These are phyloP conservation scores for Berghia stephanieae DNA, from an alignment of 1,140 invertebrate species.

Conservation along the genomic window DNA sequence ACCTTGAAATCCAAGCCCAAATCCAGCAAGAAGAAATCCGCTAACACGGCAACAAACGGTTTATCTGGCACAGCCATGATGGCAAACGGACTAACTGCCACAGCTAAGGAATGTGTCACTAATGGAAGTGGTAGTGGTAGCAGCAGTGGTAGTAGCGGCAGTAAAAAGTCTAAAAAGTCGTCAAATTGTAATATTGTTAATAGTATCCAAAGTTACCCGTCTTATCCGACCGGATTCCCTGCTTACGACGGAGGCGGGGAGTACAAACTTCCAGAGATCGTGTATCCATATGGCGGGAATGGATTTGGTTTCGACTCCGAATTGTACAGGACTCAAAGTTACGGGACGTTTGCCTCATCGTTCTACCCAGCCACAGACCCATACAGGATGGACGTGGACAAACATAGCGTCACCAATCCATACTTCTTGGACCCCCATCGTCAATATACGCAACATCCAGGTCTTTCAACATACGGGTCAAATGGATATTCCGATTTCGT, in stretches of 20 bases:
- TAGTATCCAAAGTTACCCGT: constrained; percentile 27
- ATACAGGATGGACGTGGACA: constrained; percentile 58
- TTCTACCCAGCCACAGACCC: constrained; percentile 54
- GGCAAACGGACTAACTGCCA: too few relatives aligned
- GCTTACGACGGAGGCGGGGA: constrained; percentile 52
- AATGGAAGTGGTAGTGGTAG: constrained; percentile 86
- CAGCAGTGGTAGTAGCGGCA: constrained; percentile 64
- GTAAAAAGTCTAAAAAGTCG: constrained; percentile 46
- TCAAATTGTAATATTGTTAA: constrained; percentile 26
- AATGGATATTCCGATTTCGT: constrained; percentile 62
- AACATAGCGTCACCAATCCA: constrained; percentile 60
- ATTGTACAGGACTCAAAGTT: constrained; percentile 57
- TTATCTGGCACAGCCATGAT: neutral
- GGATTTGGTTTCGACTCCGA: constrained; percentile 59
- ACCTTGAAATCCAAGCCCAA: constrained; percentile 51
- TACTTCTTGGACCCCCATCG: constrained; percentile 62
- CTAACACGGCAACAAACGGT: neutral
- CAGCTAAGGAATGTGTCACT: constrained; percentile 89
- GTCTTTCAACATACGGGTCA: constrained; percentile 53
- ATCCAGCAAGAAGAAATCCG: constrained; percentile 72
- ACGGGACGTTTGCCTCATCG: constrained; percentile 48
- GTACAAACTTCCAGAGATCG: constrained; percentile 54
- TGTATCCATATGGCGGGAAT: constrained; percentile 58
- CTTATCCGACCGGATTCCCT: constrained; percentile 56
- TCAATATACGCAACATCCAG: constrained; percentile 57